Percentiles rank a stretch among this genome's conserved stretches.
These are phyloP conservation scores for Erethizon dorsatum DNA, from an alignment of 2,797 vertebrate species.

Conservation along the genomic window DNA sequence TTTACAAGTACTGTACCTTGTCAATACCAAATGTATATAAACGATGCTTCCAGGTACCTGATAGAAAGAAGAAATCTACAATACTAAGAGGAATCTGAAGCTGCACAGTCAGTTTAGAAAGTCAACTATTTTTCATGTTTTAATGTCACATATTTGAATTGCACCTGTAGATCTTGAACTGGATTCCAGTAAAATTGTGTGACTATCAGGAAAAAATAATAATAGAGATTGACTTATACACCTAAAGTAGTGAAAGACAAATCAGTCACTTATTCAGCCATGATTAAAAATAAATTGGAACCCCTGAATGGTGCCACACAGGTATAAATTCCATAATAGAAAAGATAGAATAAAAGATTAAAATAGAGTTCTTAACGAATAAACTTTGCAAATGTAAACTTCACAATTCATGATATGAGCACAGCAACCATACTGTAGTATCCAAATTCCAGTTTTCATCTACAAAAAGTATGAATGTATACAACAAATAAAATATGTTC, in stretches of 20 bases:
- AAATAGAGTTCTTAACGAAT: neutral
- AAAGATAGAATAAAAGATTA: neutral
- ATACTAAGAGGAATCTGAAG: neutral
- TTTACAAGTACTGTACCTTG: neutral
- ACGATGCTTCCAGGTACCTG: neutral
- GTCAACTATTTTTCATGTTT: neutral
- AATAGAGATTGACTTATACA: neutral
- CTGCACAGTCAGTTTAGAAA: neutral
- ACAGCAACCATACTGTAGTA: neutral
- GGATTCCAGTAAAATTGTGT: neutral
- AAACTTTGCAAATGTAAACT: neutral
- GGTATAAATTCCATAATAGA: neutral
- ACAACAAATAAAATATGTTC: neutral
- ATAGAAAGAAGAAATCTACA: neutral
- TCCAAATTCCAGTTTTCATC: neutral
- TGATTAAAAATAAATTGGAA: neutral
- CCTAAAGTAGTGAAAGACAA: neutral
- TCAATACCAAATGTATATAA: neutral
- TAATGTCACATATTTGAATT: neutral
- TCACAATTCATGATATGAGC: neutral
- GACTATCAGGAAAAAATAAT: neutral
- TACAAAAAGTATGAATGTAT: neutral
- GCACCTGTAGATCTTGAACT: neutral
- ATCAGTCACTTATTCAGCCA: neutral
- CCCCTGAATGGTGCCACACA: too few relatives aligned